Evolutionary conservation across 2,888 invertebrate species (phyloP).

Genomic region (Daptonema setosum): DNA sequence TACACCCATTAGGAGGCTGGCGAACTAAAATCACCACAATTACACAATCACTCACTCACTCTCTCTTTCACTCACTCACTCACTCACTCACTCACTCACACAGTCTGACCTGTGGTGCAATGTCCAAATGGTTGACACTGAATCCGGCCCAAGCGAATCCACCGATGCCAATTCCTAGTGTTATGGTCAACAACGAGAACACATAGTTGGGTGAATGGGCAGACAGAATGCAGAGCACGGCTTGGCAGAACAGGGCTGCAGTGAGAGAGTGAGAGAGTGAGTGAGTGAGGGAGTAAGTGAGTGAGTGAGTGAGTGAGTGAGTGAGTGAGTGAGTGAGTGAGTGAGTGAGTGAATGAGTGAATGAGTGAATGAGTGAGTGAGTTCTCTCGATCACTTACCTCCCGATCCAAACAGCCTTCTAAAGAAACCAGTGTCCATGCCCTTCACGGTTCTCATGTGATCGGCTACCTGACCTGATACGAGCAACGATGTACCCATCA

Average conservation of each 20-base stretch:
- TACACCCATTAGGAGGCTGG: slow-evolving; percentile 70
- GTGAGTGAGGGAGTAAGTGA: background rate
- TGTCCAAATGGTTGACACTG: slow-evolving; percentile 53
- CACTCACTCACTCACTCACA: background rate
- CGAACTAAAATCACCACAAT: slow-evolving; percentile 36
- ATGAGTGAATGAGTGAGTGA: background rate
- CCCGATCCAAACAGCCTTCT: slow-evolving; percentile 50
- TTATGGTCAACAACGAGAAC: slow-evolving; percentile 55
- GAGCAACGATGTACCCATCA: slow-evolving; percentile 60
- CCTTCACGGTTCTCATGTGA: slow-evolving; percentile 43
- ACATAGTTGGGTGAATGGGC: slow-evolving; percentile 48
- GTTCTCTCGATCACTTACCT: slow-evolving; percentile 34
- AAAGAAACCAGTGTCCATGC: slow-evolving; percentile 45
- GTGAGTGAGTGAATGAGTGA: background rate
- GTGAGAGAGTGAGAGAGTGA: background rate
- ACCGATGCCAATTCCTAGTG: slow-evolving; percentile 66
- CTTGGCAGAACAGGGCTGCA: slow-evolving; percentile 49
- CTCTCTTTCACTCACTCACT: background rate
- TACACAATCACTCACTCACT: background rate
- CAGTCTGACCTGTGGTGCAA: slow-evolving; percentile 49
- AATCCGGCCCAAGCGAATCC: slow-evolving; percentile 78
- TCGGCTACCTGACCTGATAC: slow-evolving; percentile 63
- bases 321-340: background rate
- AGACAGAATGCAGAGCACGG: slow-evolving; percentile 60
- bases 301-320: background rate